These are phyloP conservation scores for Acrobasis repandana DNA, from an alignment of 2,888 invertebrate species.

Conservation along the genomic window DNA sequence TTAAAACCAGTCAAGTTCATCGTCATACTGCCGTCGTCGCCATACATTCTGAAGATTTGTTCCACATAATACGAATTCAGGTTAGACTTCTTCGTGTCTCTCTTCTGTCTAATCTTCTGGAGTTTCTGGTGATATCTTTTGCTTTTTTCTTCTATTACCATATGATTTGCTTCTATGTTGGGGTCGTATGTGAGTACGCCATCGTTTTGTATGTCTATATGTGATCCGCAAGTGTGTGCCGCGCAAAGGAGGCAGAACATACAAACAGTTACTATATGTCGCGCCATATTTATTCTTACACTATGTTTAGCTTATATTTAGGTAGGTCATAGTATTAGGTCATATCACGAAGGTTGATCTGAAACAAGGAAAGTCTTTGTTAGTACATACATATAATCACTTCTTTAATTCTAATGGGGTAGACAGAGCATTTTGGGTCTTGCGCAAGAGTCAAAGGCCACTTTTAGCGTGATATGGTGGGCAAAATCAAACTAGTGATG, in stretches of 20 bases:
- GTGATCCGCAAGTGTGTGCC: conserved; percentile 90
- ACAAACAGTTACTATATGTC: conserved; percentile 89
- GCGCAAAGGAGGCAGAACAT: conserved; percentile 92
- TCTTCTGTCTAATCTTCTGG: conserved; percentile 51
- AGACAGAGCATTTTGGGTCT: too few species aligned
- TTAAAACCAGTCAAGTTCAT: conserved; percentile 87
- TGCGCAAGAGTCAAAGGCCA: too few species aligned
- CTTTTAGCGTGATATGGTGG: too few species aligned
- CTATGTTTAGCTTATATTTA: conserved; percentile 43
- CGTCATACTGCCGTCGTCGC: conserved; percentile 84
- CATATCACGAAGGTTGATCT: conserved; percentile 41
- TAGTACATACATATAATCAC: neutral
- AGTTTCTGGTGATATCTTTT: conserved; percentile 43
- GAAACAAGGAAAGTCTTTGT: conserved; percentile 36
- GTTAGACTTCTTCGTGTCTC: conserved; percentile 60
- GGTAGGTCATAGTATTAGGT: conserved; percentile 22
- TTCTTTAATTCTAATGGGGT: too few species aligned
- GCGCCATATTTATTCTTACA: conserved; percentile 55
- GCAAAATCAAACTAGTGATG: too few species aligned
- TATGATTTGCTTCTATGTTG: conserved; percentile 41
- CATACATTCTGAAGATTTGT: conserved; percentile 86
- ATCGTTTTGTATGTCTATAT: conserved; percentile 73
- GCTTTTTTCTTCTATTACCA: conserved; percentile 35
- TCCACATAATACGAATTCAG: conserved; percentile 84
- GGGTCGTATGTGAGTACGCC: conserved; percentile 50